Evolutionary conservation across 2,888 invertebrate genomes (phyloP), one percentile per base, ranked within the genome.

Genomic region (Cistogaster globosa): DNA sequence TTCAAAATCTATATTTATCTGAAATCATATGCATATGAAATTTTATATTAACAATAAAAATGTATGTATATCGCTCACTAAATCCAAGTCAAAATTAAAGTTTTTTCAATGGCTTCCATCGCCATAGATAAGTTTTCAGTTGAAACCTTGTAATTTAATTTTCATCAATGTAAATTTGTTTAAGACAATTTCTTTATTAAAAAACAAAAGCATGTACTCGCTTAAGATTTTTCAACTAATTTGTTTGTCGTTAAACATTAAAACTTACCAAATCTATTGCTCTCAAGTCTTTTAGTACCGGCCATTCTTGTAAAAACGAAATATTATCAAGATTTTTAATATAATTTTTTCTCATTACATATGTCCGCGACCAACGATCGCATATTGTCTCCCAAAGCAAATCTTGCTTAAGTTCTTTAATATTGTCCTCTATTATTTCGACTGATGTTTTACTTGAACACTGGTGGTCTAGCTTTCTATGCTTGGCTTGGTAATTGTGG

Each of bases 231-330:
- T 55, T 20, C 55, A 55, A 18, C 4, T 55, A 55, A 18, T 18
- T 20, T 55, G 18, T 18, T 55, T 55, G 20, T 1, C 48, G 38
- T 38, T 38, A 26, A 14, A 53, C 18, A 36, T 7, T 20, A 60
- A 72, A 60, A 74, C 72, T 60, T 45, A 60, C 72, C 48, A 72
- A 60, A 60, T 72, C 72, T 14, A 60, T 58, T 0, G 67, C 67
- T 45, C 60, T 72, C 9, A 60, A 22, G 57, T 72, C 60, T 60
- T 58, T 68, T 72, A 58, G 3, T 36, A 72, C n/a, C 9, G 60
- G 45, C 45, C 72, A 72, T 72, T 72, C 72, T 20, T 58, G 57
- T 58, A 72, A 72, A 67, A 51, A 67, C 7, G 51, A 32, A 36
- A 53, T 12, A 67, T 67, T 67, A 14, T 51, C 32, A 16, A 53